These are phyloP conservation scores for Muricea muricata DNA, from an alignment of 92 coral and sea anemone genomes.

Conservation along the genomic window DNA sequence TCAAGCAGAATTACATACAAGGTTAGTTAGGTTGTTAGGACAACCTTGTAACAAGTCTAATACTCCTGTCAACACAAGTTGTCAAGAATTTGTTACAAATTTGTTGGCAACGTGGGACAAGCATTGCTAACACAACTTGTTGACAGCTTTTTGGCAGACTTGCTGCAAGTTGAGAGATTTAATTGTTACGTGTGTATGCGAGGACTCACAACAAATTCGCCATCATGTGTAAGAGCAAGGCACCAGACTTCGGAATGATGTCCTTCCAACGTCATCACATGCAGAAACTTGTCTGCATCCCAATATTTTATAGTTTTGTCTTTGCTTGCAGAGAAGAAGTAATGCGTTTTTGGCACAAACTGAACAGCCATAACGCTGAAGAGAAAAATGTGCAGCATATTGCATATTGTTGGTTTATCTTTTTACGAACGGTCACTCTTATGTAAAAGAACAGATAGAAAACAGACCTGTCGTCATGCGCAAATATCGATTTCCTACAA, in stretches of 20 bases:
- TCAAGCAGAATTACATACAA: too few species aligned
- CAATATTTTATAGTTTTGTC: slow-evolving; percentile 95
- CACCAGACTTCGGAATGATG: slow-evolving; percentile 97
- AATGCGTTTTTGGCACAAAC: slow-evolving; percentile 96
- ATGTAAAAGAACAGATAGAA: too few species aligned
- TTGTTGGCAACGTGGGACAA: too few species aligned
- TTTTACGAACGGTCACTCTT: neutral
- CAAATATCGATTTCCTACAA: slow-evolving; percentile 96
- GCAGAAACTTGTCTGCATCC: slow-evolving; percentile 97
- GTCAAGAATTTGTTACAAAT: too few species aligned
- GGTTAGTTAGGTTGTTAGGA: too few species aligned
- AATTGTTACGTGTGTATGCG: too few species aligned
- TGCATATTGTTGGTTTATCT: neutral
- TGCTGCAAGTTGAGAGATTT: too few species aligned
- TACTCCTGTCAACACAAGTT: too few species aligned
- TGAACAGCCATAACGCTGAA: slow-evolving; percentile 83
- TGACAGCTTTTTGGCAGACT: too few species aligned
- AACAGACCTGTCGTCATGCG: slow-evolving; percentile 87
- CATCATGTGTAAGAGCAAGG: slow-evolving; percentile 83
- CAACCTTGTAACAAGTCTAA: too few species aligned
- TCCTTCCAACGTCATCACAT: slow-evolving; percentile 91
- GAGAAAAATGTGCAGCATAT: too few species aligned
- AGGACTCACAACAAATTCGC: slow-evolving; percentile 87
- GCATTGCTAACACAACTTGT: too few species aligned
- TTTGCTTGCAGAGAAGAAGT: slow-evolving; percentile 95